Evolutionary conservation across 2,888 invertebrate species (phyloP).

Genomic region (Rhyacophila evoluta): DNA sequence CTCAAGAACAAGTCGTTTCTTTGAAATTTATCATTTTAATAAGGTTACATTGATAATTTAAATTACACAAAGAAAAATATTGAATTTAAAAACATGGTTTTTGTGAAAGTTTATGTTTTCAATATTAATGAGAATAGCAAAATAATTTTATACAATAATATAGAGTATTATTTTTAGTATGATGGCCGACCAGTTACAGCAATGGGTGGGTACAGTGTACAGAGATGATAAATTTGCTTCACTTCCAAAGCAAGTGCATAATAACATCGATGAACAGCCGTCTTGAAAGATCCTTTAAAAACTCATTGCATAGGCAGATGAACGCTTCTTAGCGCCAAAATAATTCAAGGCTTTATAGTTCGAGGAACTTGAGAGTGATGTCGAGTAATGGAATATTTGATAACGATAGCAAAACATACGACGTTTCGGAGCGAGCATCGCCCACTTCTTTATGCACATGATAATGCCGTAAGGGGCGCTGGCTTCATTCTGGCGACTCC

Average conservation of each 20-base stretch:
- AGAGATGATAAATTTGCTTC: too few relatives aligned
- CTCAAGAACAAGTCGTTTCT: too few relatives aligned
- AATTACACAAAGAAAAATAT: too few relatives aligned
- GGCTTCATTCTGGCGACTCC: slow-evolving; percentile 49
- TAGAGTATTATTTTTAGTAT: too few relatives aligned
- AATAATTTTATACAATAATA: too few relatives aligned
- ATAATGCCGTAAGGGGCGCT: slow-evolving; percentile 49
- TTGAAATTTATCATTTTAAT: too few relatives aligned
- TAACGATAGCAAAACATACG: slow-evolving; percentile 41
- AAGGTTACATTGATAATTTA: too few relatives aligned
- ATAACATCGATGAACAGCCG: background rate
- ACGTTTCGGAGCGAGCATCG: slow-evolving; percentile 30
- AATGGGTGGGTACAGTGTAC: too few relatives aligned
- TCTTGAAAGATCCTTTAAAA: background rate
- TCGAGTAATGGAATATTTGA: slow-evolving; percentile 54
- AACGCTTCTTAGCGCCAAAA: background rate
- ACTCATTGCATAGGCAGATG: background rate
- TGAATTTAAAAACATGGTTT: too few relatives aligned
- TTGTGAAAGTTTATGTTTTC: too few relatives aligned
- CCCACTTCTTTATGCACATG: slow-evolving; percentile 49
- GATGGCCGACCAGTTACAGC: too few relatives aligned
- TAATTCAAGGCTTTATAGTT: slow-evolving; percentile 26
- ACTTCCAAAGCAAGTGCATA: background rate
- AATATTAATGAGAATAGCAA: too few relatives aligned
- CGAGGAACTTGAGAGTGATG: slow-evolving; percentile 19